Evolutionary conservation across 2,113 vertebrate species (phyloP).

Genomic region (Neogobius melanostomus): DNA sequence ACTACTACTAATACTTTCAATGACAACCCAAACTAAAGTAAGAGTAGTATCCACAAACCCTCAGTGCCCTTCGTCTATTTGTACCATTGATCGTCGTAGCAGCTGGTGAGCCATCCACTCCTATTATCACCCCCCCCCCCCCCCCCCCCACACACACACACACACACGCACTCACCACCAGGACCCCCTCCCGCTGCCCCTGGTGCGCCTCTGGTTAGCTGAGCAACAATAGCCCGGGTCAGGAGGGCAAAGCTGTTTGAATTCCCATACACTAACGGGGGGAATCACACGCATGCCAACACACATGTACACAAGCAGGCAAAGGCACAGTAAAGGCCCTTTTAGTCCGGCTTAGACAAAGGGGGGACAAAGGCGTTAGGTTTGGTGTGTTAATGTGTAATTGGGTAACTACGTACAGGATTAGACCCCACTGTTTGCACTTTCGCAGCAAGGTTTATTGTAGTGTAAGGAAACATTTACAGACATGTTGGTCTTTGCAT

Average conservation of each 20-base stretch:
- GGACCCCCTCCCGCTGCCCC: conserved; percentile 1
- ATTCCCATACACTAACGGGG: conserved; percentile 41
- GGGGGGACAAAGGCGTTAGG: not conserved
- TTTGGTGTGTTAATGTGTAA: not conserved
- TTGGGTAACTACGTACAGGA: not conserved
- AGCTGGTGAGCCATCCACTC: conserved; percentile 51
- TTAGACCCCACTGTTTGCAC: not conserved
- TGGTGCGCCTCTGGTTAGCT: conserved; percentile 55
- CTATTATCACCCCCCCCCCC: conserved; percentile 34
- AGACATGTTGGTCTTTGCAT: no score
- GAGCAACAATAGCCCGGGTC: conserved; percentile 52
- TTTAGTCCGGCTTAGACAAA: not conserved
- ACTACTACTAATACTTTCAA: no score
- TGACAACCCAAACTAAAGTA: no score
- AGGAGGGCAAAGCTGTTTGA: conserved; percentile 38
- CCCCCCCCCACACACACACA: not conserved
- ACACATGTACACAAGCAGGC: conserved; percentile 6
- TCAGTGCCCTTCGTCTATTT: not conserved
- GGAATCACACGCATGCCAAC: conserved; percentile 32
- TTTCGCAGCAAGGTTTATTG: not conserved
- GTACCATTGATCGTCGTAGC: conserved; percentile 6
- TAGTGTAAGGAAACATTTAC: no score
- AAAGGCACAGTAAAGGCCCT: not conserved
- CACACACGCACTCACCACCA: not conserved
- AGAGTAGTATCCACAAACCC: conserved; percentile 1